Percentiles rank a stretch among this genome's conserved stretches.
These are phyloP conservation scores for Pachycephala philippinensis DNA, from an alignment of 2,113 vertebrate species.

Conservation along the genomic window DNA sequence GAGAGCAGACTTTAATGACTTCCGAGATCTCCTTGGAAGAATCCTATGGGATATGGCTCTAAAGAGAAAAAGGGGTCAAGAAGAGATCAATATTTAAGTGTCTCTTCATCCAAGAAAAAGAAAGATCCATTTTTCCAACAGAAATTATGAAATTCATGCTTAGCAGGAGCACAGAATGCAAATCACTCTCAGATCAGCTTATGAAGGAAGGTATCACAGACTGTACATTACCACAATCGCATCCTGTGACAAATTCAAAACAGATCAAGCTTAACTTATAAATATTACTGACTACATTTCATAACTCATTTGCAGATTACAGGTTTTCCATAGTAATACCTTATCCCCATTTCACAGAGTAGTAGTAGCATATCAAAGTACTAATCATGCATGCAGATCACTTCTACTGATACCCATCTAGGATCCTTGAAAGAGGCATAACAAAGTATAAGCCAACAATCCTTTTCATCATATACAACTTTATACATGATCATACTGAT, in stretches of 20 bases:
- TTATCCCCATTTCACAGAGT: neutral
- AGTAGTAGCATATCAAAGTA: neutral
- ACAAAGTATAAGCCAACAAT: neutral
- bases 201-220: neutral
- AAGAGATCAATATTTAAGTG: neutral
- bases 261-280: neutral
- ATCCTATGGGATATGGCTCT: neutral
- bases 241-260: neutral
- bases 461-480: neutral
- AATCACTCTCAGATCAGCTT: neutral
- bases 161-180: neutral
- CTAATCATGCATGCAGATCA: conserved; percentile 18
- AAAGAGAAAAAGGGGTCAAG: neutral
- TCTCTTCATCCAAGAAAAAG: neutral
- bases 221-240: neutral
- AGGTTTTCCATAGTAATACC: neutral
- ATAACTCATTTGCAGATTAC: conserved; percentile 5
- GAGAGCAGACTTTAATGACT: neutral
- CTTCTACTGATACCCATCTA: neutral
- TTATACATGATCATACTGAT: neutral
- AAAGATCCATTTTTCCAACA: neutral
- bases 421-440: neutral
- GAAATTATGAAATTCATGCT: neutral
- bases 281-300: neutral
- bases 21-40: neutral